Percentiles rank a stretch among this genome's conserved stretches.
Conservation (phyloP, 2,888 invertebrate genomes). For the Caradrina kadenii region DNA sequence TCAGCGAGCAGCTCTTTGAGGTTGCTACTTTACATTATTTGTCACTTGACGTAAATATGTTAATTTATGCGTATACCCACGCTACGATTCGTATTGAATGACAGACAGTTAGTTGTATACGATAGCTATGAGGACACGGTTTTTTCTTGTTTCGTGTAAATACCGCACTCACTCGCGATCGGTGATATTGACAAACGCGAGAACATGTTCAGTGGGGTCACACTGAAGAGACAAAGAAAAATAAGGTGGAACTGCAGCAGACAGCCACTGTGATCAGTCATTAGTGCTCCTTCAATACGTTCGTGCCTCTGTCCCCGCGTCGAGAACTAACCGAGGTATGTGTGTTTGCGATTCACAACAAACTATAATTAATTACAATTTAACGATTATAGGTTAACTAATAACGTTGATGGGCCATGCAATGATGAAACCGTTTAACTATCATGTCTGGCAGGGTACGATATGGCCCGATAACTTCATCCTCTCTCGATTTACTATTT, state of each 20-base stretch:
- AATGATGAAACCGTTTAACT: conserved; percentile 64
- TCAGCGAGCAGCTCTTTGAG: conserved; percentile 38
- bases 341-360: conserved; percentile 67
- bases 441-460: conserved; percentile 52
- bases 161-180: conserved; percentile 27
- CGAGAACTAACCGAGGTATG: conserved; percentile 72
- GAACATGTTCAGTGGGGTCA: conserved; percentile 57
- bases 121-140: conserved; percentile 57
- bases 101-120: conserved; percentile 67
- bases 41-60: conserved; percentile 59
- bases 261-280: conserved; percentile 71
- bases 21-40: conserved; percentile 45
- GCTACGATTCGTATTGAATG: conserved; percentile 64
- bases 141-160: conserved; percentile 53
- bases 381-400: conserved; percentile 71
- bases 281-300: conserved; percentile 73
- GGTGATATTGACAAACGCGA: conserved; percentile 37
- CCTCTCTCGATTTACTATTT: conserved; percentile 51
- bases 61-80: conserved; percentile 72
- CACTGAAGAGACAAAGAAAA: conserved; percentile 71
- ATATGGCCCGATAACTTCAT: conserved; percentile 59
- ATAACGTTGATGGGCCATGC: conserved; percentile 48
- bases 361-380: conserved; percentile 73
- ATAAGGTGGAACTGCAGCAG: conserved; percentile 68
- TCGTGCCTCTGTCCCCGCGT: conserved; percentile 64